Evolutionary conservation across 1,140 invertebrate species (phyloP), one percentile per base, ranked within the genome.

Genomic region (Heliconius hewitsoni): DNA sequence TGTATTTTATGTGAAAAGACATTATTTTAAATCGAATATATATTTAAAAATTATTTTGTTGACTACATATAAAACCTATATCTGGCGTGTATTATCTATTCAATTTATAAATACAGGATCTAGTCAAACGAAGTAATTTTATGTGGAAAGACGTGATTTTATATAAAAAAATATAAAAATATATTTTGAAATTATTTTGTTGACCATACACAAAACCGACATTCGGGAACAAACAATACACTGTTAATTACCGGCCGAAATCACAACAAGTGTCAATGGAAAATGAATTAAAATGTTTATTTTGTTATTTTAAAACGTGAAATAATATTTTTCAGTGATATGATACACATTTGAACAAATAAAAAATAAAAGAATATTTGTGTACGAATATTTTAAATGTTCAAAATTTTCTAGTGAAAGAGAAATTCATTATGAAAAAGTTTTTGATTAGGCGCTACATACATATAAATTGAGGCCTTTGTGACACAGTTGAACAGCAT

Each of bases 201-300:
- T 66, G 60, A 66, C 60, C 60, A 30, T 66, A 66, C 55, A 57
- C 60, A 66, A 30, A 66, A 11, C 23, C 27, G 23, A 66, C 57
- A 66, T 66, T 23, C 57, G 57, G 57, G 11, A 66, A 66, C 57
- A 66, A 66, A 66, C 23, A 66, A 60, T 66, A 66, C 23, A 60
- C 57, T 66, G 23, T 66, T 66, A 66, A 66, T 66, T 66, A 66
- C n/a, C 57, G 23, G 57, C n/a, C 57, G 23, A 66, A 66, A 66
- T 30, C 57, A 66, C 57, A 66, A 66, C 57, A 66, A 66, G 57
- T 57, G 55, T 57, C n/a, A n/a, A n/a, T 66, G 57, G 23, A 66
- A 66, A 66, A 66, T 23, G 57, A 66, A 66, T 66, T 57, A 60
- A 66, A 66, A 8, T 66, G 23, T 66, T 66, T 27, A 66, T 66